A percentile compares a stretch with the other conserved stretches of the same genome.
Conservation (phyloP, 2,797 vertebrate genomes). For the Falco novaeseelandiae region DNA sequence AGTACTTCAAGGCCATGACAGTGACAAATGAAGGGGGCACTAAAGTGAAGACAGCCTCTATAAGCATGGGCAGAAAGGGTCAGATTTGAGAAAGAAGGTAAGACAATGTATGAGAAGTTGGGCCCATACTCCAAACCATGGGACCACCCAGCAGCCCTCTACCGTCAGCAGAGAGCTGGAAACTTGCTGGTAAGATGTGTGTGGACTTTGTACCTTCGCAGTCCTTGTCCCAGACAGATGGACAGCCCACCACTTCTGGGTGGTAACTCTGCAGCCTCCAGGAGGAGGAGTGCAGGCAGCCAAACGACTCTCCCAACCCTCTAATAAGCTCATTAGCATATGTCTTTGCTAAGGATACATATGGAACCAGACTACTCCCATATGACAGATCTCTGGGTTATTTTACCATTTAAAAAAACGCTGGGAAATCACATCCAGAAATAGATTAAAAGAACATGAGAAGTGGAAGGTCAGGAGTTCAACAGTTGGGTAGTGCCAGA, state of each 20-base stretch:
- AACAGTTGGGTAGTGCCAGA: conserved; percentile 46
- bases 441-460: conserved; percentile 32
- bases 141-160: background rate
- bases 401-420: background rate
- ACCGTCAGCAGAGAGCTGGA: background rate
- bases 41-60: background rate
- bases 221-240: background rate
- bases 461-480: conserved; percentile 39
- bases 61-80: background rate
- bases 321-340: background rate
- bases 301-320: background rate
- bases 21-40: background rate
- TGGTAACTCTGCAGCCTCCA: background rate
- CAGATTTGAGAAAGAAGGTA: background rate
- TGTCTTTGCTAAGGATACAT: background rate
- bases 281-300: background rate
- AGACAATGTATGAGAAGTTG: background rate
- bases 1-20: background rate
- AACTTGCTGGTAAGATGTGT: background rate
- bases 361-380: background rate
- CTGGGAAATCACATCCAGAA: conserved; percentile 20
- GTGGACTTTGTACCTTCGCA: background rate
- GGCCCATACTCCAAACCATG: background rate
- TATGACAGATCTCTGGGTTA: background rate
- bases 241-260: background rate